Percentiles rank a stretch among this genome's conserved stretches.
These are phyloP conservation scores for Drosophila grimshawi DNA, from an alignment of 1,140 invertebrate species.

Conservation along the genomic window DNA sequence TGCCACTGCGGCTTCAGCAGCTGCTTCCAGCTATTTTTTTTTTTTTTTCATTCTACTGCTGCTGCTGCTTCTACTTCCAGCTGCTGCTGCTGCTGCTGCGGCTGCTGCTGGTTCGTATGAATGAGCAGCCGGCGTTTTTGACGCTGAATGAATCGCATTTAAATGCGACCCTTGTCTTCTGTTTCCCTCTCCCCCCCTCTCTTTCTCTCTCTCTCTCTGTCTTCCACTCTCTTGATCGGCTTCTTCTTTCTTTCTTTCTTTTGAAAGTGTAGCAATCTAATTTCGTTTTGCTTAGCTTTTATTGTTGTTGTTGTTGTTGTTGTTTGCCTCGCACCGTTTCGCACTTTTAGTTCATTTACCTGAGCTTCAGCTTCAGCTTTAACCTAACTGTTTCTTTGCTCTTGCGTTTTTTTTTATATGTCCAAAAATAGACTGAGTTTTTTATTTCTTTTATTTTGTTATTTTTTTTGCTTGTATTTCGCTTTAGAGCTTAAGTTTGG, in stretches of 20 bases:
- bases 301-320: conserved; percentile 37
- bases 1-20: background rate
- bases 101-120: background rate
- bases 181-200: background rate
- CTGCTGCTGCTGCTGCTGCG: background rate
- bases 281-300: conserved; percentile 61
- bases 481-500: conserved; percentile 26
- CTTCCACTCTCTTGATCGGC: background rate
- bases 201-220: background rate
- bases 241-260: conserved; percentile 2
- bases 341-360: conserved; percentile 82
- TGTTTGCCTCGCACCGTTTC: conserved; percentile 55
- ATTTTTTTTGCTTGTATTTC: conserved; percentile 11
- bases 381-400: conserved; percentile 61
- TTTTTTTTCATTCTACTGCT: too few relatives aligned
- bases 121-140: conserved; percentile 22
- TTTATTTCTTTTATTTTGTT: too few relatives aligned
- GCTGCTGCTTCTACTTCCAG: too few relatives aligned
- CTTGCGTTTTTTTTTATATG: conserved; percentile 22
- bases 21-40: background rate
- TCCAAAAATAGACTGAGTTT: conserved; percentile 71
- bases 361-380: conserved; percentile 31
- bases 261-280: conserved; percentile 78
- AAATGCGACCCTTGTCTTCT: conserved; percentile 27
- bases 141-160: conserved; percentile 40